These are phyloP conservation scores for Eupelmus urozonus DNA, from an alignment of 2,888 invertebrate genomes.

Conservation along the genomic window DNA sequence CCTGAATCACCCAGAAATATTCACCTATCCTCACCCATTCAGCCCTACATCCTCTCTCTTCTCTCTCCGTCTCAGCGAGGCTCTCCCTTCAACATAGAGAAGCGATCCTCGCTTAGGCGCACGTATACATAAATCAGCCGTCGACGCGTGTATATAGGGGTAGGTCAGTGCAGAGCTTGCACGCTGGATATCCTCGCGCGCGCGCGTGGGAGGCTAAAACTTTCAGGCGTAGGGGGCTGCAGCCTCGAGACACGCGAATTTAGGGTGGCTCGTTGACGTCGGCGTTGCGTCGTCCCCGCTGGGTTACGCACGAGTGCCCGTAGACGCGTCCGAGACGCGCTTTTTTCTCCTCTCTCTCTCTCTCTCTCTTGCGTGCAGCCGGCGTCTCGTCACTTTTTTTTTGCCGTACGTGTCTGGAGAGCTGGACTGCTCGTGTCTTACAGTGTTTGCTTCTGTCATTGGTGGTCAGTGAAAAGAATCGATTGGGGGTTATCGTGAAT, in stretches of 20 bases:
- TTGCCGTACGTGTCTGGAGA: no score
- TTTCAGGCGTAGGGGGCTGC: conserved; percentile 68
- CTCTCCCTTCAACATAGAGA: background rate
- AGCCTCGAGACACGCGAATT: conserved; percentile 74
- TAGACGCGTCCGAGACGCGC: background rate
- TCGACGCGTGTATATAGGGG: conserved; percentile 69
- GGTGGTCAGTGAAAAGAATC: no score
- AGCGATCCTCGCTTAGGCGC: conserved; percentile 58
- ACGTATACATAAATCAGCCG: conserved; percentile 72
- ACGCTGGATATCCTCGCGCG: conserved; percentile 62
- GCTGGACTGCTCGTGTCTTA: no score
- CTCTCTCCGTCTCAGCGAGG: no score
- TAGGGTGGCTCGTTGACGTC: conserved; percentile 70
- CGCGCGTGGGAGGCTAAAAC: conserved; percentile 67
- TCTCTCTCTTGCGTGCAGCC: background rate
- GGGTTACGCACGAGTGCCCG: no score
- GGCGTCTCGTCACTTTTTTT: no score
- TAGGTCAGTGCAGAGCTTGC: conserved; percentile 74
- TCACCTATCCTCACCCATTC: no score
- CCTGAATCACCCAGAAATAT: no score
- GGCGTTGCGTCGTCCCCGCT: background rate
- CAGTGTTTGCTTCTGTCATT: no score
- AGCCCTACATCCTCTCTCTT: no score
- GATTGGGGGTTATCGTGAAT: no score
- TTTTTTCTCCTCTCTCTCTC: conserved; percentile 20